These are phyloP conservation scores for Lasiurus borealis DNA, from an alignment of 2,113 vertebrate genomes.

Conservation along the genomic window DNA sequence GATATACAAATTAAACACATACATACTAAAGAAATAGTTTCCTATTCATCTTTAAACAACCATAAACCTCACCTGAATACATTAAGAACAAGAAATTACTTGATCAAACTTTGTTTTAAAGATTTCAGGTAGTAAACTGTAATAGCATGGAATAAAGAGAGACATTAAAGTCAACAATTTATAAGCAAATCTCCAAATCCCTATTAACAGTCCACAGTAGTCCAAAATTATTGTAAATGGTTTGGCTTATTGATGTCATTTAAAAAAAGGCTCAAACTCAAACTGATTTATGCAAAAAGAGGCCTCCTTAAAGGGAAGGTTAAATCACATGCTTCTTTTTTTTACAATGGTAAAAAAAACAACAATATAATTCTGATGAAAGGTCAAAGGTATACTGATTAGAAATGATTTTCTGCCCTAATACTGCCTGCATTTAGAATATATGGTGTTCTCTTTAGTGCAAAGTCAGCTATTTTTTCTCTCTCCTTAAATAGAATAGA, in stretches of 20 bases:
- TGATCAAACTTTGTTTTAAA: conserved; percentile 36
- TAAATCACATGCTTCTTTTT: neutral
- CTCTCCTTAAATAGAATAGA: conserved; percentile 31
- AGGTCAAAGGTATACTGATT: neutral
- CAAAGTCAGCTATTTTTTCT: neutral
- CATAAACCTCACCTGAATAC: conserved; percentile 30
- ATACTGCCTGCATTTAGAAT: conserved; percentile 10
- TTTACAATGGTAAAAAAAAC: neutral
- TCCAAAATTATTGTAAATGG: conserved; percentile 16
- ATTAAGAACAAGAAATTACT: neutral
- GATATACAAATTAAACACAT: neutral
- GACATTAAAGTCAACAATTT: conserved; percentile 3
- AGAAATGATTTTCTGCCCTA: conserved; percentile 59
- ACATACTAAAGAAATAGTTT: conserved; percentile 19
- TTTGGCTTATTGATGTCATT: neutral
- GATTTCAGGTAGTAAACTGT: conserved; percentile 7
- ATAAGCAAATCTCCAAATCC: conserved; percentile 58
- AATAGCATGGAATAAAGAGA: neutral
- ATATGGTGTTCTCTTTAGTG: conserved; percentile 27
- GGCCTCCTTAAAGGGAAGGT: conserved; percentile 34
- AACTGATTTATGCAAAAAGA: conserved; percentile 12
- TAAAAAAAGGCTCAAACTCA: conserved; percentile 17
- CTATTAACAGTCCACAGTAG: neutral
- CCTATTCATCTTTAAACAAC: conserved; percentile 28
- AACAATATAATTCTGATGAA: neutral